Base-by-base conservation (phyloP, 1,140 invertebrate species). In the Drosophila takahashii region DNA sequence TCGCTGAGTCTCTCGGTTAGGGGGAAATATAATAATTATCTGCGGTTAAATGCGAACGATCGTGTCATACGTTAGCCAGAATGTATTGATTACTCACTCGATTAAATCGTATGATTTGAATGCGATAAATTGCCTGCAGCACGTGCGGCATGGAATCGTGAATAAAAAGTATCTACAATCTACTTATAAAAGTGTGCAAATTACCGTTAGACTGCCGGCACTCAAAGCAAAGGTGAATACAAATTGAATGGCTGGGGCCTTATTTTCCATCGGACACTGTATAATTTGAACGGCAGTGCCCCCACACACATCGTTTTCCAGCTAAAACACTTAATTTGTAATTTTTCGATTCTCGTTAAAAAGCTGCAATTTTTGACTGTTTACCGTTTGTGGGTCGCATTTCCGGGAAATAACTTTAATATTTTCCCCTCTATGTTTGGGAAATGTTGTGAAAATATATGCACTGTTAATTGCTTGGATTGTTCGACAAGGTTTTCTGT, bases 361-460 rank as follows among this genome's bases (percentile, higher is more conserved):
- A 59, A 50, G 54, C 54, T 77, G 73, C 61, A 57, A 76, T 57
- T 75, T 76, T 77, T 13, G 72, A 56, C 61, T 70, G 61, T 59
- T 71, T 29, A 50, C 70, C 27, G 32, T 52, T 54, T 74, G 45
- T 45, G 53, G 52, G 73, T 45, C 71, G 57, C 54, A 73, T 83
- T 87, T 87, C 83, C 83, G 79, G 83, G 83, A 89, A 89, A 62
- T 77, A 16, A 52, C 16, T 47, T 75, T 18, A 29, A 57, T 50
- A 26, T 56, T 74, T 74, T 72, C 48, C 37, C 54, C 27, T 13
- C 48, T 11, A 51, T 37, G 29, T 54, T 53, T 52, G 58, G 41
- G 32, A 58, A 74, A 66, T 58, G 42, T 67, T 54, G 50, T 69
- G 54, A 60, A 67, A 67, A 77, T 58, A 58, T 67, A 77, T 77